A percentile compares a stretch with the other conserved stretches of the same genome.
These are phyloP conservation scores for Orthonyx spaldingii DNA, from an alignment of 2,113 vertebrate species.

Conservation along the genomic window DNA sequence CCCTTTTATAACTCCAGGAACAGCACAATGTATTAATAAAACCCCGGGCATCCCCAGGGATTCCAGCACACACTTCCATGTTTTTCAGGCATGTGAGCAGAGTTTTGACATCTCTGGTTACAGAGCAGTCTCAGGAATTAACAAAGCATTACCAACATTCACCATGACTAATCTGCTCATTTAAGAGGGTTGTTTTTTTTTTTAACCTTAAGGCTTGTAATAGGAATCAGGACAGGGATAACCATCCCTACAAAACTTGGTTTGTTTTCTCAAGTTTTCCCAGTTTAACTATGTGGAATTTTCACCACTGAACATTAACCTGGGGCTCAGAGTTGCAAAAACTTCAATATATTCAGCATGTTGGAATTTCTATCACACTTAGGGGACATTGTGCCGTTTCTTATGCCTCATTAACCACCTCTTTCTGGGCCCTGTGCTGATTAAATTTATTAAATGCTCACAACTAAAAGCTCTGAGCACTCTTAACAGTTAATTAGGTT, in stretches of 20 bases:
- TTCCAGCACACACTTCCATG: neutral
- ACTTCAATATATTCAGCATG: neutral
- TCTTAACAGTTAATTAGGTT: neutral
- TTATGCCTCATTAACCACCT: neutral
- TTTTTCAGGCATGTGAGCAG: neutral
- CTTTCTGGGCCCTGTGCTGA: neutral
- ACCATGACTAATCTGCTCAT: neutral
- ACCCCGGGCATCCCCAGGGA: neutral
- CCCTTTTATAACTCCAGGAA: neutral
- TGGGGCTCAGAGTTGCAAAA: neutral
- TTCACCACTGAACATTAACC: neutral
- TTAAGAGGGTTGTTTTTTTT: neutral
- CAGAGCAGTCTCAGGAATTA: neutral
- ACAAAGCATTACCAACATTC: neutral
- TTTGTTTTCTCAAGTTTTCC: neutral
- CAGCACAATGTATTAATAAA: neutral
- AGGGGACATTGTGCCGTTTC: neutral
- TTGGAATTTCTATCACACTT: neutral
- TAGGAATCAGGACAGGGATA: neutral
- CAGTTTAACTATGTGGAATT: neutral
- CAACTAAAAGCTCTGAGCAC: neutral
- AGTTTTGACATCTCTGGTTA: constrained; percentile 1
- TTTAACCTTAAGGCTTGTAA: neutral
- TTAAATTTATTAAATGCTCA: neutral
- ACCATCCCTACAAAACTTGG: neutral